A percentile compares a stretch with the other conserved stretches of the same genome.
Evolutionary conservation across 1,140 invertebrate species (phyloP).

Genomic region (Spodoptera frugiperda): DNA sequence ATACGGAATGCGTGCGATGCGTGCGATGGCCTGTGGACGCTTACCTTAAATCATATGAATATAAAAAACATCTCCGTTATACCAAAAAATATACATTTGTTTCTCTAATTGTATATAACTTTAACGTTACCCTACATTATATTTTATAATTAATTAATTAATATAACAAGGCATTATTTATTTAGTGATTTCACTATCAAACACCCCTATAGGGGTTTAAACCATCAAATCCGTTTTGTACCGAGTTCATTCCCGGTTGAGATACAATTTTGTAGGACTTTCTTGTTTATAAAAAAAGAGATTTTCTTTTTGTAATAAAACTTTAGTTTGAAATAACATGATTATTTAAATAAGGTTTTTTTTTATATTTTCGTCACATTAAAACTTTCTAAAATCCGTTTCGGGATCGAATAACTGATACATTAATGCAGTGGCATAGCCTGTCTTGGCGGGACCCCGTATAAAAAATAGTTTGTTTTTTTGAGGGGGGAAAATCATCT

Average conservation of each 20-base stretch:
- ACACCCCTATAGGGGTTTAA: not conserved
- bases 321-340: not conserved
- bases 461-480: too few species aligned
- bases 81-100: slow-evolving; percentile 29
- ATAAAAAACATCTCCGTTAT: not conserved
- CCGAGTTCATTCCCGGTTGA: not conserved
- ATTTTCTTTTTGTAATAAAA: not conserved
- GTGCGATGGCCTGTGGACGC: too few species aligned
- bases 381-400: too few species aligned
- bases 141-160: not conserved
- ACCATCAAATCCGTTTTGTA: not conserved
- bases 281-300: not conserved
- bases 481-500: too few species aligned
- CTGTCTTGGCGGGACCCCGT: too few species aligned
- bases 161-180: slow-evolving; percentile 28
- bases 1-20: too few species aligned
- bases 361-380: too few species aligned
- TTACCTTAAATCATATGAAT: too few species aligned
- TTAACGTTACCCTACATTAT: not conserved
- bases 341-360: too few species aligned
- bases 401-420: too few species aligned
- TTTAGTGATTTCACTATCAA: slow-evolving; percentile 16
- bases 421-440: too few species aligned
- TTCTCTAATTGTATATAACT: not conserved
- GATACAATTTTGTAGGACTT: not conserved